Conservation (phyloP, 1,140 invertebrate species). For the Helicoverpa armigera region DNA sequence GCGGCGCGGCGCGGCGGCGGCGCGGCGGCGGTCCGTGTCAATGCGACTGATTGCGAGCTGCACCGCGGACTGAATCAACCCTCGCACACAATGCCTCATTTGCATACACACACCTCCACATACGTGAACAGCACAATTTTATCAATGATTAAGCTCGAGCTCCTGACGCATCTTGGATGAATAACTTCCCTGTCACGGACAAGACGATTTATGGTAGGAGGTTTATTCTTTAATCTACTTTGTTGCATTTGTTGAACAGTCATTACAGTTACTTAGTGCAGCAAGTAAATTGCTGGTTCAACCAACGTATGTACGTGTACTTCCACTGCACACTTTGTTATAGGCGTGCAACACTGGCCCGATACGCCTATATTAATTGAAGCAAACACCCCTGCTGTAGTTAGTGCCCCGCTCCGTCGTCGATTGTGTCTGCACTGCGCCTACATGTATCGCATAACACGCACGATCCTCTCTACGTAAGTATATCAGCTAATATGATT, state of each 20-base stretch:
- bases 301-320: too few species aligned
- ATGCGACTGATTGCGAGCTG: conserved; percentile 67
- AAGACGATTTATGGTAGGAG: conserved; percentile 21
- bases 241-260: conserved; percentile 4
- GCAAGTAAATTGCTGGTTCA: too few species aligned
- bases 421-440: conserved; percentile 49
- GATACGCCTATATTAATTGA: conserved; percentile 52
- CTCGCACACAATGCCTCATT: conserved; percentile 61
- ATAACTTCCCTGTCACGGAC: conserved; percentile 1
- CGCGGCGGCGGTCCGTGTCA: conserved; percentile 52
- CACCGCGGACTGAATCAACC: conserved; percentile 58
- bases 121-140: conserved; percentile 40
- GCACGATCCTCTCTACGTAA: not conserved
- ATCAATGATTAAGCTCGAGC: conserved; percentile 34
- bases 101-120: conserved; percentile 54
- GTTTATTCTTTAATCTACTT: conserved; percentile 19
- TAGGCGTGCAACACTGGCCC: conserved; percentile 12
- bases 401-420: conserved; percentile 39
- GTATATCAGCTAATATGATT: conserved; percentile 17
- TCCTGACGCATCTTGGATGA: conserved; percentile 43
- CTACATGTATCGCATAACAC: not conserved
- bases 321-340: not conserved
- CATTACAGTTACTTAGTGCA: not conserved
- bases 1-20: conserved; percentile 31
- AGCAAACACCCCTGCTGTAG: conserved; percentile 47